Evolutionary conservation across 2,797 vertebrate genomes (phyloP).

Genomic region (Cichlasoma orientale): DNA sequence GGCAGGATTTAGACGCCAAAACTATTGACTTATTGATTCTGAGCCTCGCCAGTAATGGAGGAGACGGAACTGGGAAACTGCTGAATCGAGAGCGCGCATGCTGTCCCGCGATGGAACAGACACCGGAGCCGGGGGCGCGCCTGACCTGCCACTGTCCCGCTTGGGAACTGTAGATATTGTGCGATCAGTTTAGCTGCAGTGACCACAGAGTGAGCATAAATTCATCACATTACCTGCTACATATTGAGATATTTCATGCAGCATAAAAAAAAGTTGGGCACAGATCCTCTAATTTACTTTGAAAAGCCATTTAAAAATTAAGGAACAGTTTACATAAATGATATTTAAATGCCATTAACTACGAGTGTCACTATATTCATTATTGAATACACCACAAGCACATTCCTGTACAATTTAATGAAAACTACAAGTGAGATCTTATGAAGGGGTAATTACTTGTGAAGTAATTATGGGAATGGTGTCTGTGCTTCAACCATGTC

Average conservation of each 20-base stretch:
- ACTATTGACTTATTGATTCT: slow-evolving; percentile 85
- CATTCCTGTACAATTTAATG: slow-evolving; percentile 14
- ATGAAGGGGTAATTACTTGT: slow-evolving; percentile 19
- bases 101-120: slow-evolving; percentile 29
- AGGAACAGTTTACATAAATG: not conserved
- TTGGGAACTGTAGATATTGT: not conserved
- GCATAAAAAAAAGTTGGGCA: not conserved
- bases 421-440: slow-evolving; percentile 12
- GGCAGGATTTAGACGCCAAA: slow-evolving; percentile 82
- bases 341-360: slow-evolving; percentile 33
- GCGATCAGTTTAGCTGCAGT: not conserved
- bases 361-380: slow-evolving; percentile 9
- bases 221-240: not conserved
- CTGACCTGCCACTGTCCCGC: slow-evolving; percentile 21
- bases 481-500: not conserved
- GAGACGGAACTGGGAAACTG: slow-evolving; percentile 79
- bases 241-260: not conserved
- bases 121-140: slow-evolving; percentile 40
- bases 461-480: not conserved
- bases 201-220: slow-evolving; percentile 11
- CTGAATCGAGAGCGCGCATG: slow-evolving; percentile 64
- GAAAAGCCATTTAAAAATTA: not conserved
- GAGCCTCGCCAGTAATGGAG: slow-evolving; percentile 78
- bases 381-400: slow-evolving; percentile 8
- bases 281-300: not conserved